Evolutionary conservation across 1,140 invertebrate genomes (phyloP).

Genomic region (Drosophila pruinosa): DNA sequence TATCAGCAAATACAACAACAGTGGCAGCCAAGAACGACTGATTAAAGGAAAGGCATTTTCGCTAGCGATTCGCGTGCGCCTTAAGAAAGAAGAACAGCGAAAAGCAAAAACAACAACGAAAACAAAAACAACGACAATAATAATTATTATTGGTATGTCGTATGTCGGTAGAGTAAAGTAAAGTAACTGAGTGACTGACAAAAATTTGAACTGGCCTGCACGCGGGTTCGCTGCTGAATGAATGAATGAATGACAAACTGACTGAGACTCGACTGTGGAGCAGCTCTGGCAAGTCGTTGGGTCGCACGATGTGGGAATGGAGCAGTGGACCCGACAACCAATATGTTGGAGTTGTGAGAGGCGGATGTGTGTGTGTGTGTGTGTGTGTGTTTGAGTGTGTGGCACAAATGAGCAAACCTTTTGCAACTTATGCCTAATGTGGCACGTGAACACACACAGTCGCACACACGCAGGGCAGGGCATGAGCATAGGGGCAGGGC

Average conservation of each 20-base stretch:
- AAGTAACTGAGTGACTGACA: conserved; percentile 40
- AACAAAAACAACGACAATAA: conserved; percentile 22
- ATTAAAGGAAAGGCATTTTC: conserved; percentile 64
- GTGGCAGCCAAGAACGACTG: conserved; percentile 45
- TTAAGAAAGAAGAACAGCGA: conserved; percentile 7
- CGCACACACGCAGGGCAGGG: background rate
- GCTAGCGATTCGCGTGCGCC: conserved; percentile 46
- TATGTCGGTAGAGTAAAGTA: conserved; percentile 5
- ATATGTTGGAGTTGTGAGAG: conserved; percentile 46
- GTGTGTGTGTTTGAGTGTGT: conserved; percentile 3
- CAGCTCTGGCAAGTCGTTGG: background rate
- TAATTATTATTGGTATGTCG: no score
- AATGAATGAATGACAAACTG: conserved; percentile 62
- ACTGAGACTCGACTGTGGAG: conserved; percentile 17
- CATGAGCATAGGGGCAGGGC: conserved; percentile 11
- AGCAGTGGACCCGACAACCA: conserved; percentile 19
- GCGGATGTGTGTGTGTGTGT: background rate
- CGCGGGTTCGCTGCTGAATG: conserved; percentile 59
- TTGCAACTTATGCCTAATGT: conserved; percentile 56
- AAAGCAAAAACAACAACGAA: background rate
- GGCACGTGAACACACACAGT: conserved; percentile 57
- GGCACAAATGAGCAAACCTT: conserved; percentile 64
- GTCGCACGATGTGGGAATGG: conserved; percentile 3
- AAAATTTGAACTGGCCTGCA: conserved; percentile 65
- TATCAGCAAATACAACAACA: background rate